Evolutionary conservation across 2,888 invertebrate genomes (phyloP).

Genomic region (Venustoraphidia nigricollis): DNA sequence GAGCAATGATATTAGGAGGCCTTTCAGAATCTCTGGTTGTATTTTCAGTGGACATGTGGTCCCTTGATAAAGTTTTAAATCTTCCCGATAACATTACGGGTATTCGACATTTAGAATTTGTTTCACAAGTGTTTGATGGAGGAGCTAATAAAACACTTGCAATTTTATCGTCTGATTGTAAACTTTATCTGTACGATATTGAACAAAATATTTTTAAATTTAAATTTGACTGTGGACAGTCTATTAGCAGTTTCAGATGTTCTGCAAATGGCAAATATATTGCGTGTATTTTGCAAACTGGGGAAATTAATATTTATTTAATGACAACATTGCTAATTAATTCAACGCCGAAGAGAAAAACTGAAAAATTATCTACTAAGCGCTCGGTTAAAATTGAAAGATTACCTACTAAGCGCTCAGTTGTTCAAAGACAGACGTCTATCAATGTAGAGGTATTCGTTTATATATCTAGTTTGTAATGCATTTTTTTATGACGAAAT

Average conservation of each 20-base stretch:
- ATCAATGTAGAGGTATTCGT: too few species aligned
- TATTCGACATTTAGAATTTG: conserved; percentile 37
- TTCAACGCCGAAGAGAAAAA: too few species aligned
- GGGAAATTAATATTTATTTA: conserved; percentile 40
- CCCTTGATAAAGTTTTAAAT: conserved; percentile 35
- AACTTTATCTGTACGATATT: conserved; percentile 37
- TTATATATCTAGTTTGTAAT: too few species aligned
- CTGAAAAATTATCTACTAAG: too few species aligned
- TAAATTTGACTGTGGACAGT: conserved; percentile 29
- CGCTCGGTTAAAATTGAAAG: too few species aligned
- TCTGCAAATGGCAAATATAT: conserved; percentile 41
- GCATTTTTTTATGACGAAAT: too few species aligned
- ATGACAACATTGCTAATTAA: conserved; percentile 14
- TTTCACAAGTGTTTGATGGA: conserved; percentile 45
- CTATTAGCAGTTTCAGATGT: conserved; percentile 34
- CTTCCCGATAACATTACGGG: conserved; percentile 35
- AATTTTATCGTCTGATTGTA: conserved; percentile 37
- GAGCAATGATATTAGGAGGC: conserved; percentile 46
- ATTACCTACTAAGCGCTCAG: too few species aligned
- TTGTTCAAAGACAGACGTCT: too few species aligned
- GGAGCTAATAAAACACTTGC: conserved; percentile 44
- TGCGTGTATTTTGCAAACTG: conserved; percentile 37
- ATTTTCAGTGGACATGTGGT: conserved; percentile 44
- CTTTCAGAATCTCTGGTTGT: conserved; percentile 35
- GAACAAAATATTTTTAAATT: conserved; percentile 31